Evolutionary conservation across 2,888 invertebrate species (phyloP), one percentile per base, ranked within the genome.

Genomic region (Melanchra persicariae): DNA sequence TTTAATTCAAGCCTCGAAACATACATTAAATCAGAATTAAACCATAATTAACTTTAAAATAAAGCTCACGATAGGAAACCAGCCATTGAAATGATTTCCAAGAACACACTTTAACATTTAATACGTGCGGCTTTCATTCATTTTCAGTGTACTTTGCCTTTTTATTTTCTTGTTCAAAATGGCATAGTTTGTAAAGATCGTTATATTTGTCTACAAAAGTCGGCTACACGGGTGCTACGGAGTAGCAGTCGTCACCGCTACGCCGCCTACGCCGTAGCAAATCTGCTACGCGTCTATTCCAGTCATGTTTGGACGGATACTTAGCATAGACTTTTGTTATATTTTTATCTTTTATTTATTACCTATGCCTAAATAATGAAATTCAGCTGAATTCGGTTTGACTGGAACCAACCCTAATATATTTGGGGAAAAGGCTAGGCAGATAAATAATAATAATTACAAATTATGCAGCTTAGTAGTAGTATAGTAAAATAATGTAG

Each of bases 151-250:
- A 17, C 12, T 22, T 24, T 12, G 12, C n/a, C 1, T 19, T 37
- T 40, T 15, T n/a, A 8, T 40, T 2, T 40, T 15, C 24, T 45
- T 30, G 19, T 5, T 24, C 15, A 17, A 60, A 72, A 15, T 40
- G 10, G 8, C 26, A 8, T 12, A 2, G 5, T 19, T 1, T 17
- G 34, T 34, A 19, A 26, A 24, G 10, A 12, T 37, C 6, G 17
- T 7, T 19, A 45, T 40, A 15, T 3, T 17, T 40, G 40, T 40
- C 15, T 40, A 40, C 40, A 40, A 34, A 34, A 15, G 4, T 40
- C 12, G 17, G 30, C 45, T 63, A 63, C 49, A 22, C 15, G 24
- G 30, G 52, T 30, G 37, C 79, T 59, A 73, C 79, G 62, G 1
- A 67, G 59, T 67, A 77, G 62, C 49, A 19, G 12, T 54, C 15